Evolutionary conservation across 2,888 invertebrate species (phyloP).

Genomic region (Platyscelio sp.): DNA sequence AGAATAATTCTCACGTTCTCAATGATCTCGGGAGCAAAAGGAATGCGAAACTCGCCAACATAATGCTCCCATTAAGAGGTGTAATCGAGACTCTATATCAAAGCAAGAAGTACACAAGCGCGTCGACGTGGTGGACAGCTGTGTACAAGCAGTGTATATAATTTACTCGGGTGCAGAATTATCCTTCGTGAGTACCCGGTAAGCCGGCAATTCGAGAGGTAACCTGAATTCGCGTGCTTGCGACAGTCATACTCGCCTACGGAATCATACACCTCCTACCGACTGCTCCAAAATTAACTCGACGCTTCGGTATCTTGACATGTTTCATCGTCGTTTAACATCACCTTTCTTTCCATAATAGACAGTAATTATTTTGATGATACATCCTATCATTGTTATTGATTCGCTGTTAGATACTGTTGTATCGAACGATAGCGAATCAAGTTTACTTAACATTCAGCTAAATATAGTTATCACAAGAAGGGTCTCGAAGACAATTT

Average conservation of each 20-base stretch:
- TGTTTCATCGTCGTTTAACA: conserved; percentile 45
- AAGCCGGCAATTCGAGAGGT: conserved; percentile 58
- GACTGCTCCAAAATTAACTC: conserved; percentile 51
- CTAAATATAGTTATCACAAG: too few species aligned
- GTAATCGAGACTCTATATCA: conserved; percentile 67
- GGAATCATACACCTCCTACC: conserved; percentile 44
- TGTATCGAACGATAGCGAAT: too few species aligned
- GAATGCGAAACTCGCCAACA: conserved; percentile 32
- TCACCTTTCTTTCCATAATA: conserved; percentile 40
- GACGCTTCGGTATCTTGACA: conserved; percentile 35
- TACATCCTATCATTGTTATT: conserved; percentile 53
- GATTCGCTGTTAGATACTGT: conserved; percentile 38
- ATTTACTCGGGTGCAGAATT: conserved; percentile 60
- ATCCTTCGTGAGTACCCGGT: conserved; percentile 59
- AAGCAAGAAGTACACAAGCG: conserved; percentile 44
- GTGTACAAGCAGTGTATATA: conserved; percentile 57
- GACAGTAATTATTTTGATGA: conserved; percentile 49
- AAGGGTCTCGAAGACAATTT: too few species aligned
- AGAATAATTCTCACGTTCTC: conserved; percentile 63
- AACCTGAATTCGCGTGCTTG: conserved; percentile 49
- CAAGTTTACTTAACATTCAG: too few species aligned
- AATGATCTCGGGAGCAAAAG: conserved; percentile 25
- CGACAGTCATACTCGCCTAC: conserved; percentile 24
- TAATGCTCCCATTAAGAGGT: conserved; percentile 54
- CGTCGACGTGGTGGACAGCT: conserved; percentile 61